Evolutionary conservation across 2,113 vertebrate species (phyloP), one percentile per base, ranked within the genome.

Genomic region (Trichomycterus rosablanca): DNA sequence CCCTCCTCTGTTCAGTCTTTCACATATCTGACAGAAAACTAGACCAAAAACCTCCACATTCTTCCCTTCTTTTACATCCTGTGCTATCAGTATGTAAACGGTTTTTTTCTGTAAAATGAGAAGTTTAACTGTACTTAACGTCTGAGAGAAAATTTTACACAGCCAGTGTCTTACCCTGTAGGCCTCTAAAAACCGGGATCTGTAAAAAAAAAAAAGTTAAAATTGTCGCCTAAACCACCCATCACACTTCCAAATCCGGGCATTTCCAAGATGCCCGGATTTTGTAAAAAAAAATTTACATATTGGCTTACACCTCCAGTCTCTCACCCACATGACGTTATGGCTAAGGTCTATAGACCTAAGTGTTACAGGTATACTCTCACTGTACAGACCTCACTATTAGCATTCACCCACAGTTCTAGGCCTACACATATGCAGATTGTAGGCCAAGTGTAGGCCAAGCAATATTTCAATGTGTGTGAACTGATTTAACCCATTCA

Each of bases 21-120:
- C 35, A 65, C 39, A 58, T n/a, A n/a, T 63, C 51, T 76, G 75
- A 76, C 71, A 71, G 34, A 72, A 68, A 76, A 74, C 71, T 57
- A 76, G 71, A 76, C 59, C 42, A 55, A 50, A 67, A 61, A 14
- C 57, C 61, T 56, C 48, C 50, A 51, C 34, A 60, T 34, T 68
- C 58, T 45, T 58, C 62, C 63, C 57, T 42, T 63, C 26, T 28
- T 56, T 50, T 48, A 2, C 48, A 62, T 56, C 66, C 63, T 53
- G 34, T 15, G 34, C n/a, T n/a, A n/a, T n/a, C n/a, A n/a, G n/a
- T n/a, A n/a, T n/a, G n/a, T n/a, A n/a, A n/a, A n/a, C n/a, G n/a
- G n/a, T n/a, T n/a, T n/a, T n/a, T n/a, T n/a, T n/a, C n/a, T n/a
- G n/a, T n/a, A n/a, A n/a, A n/a, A n/a, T n/a, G n/a, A n/a, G n/a